These are phyloP conservation scores for Volucella inflata DNA, from an alignment of 2,888 invertebrate species.

Conservation along the genomic window DNA sequence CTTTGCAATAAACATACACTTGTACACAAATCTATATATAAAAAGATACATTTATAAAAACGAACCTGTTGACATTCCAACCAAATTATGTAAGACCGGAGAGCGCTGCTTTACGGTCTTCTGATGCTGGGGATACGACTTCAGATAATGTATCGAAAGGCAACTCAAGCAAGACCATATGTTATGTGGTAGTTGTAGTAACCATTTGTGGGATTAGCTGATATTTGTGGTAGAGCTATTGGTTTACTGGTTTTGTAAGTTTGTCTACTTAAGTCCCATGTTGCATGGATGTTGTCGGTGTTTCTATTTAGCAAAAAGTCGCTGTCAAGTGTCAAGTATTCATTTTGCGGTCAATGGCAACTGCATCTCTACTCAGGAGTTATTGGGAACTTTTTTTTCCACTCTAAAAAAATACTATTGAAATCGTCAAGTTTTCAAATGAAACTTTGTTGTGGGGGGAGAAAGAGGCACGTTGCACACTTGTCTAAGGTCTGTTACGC, in stretches of 20 bases:
- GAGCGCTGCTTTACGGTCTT: not conserved
- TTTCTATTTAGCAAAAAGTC: constrained; percentile 26
- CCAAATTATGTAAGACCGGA: constrained; percentile 42
- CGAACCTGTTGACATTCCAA: constrained; percentile 59
- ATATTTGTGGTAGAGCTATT: constrained; percentile 31
- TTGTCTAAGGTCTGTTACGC: no score
- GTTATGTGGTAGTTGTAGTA: constrained; percentile 40
- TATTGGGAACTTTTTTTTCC: constrained; percentile 49
- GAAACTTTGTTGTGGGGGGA: no score
- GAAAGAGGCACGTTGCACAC: no score
- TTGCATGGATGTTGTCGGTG: constrained; percentile 38
- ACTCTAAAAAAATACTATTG: constrained; percentile 14
- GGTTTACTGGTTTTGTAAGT: constrained; percentile 38
- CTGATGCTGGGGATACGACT: constrained; percentile 19
- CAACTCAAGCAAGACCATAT: constrained; percentile 29
- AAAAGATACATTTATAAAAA: not conserved
- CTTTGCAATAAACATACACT: constrained; percentile 20
- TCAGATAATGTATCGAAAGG: not conserved
- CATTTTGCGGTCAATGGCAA: constrained; percentile 73
- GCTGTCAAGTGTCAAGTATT: constrained; percentile 44
- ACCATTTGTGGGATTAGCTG: constrained; percentile 57
- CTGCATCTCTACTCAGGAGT: constrained; percentile 47
- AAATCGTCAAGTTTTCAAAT: not conserved
- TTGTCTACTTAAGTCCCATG: constrained; percentile 23
- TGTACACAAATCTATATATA: not conserved